Evolutionary conservation across 2,113 vertebrate genomes (phyloP).

Genomic region (Emydocephalus ijimae): DNA sequence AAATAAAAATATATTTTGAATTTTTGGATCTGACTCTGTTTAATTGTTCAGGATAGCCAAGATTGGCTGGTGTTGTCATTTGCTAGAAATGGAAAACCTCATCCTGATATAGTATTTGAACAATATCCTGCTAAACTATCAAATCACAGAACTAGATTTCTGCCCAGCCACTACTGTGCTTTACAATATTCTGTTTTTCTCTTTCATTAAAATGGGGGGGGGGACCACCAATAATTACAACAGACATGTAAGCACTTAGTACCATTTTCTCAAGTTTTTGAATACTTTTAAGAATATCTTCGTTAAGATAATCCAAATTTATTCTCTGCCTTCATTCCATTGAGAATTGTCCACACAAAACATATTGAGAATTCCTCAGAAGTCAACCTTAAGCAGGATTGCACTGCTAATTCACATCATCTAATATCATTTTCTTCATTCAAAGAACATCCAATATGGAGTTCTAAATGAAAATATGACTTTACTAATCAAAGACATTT

Average conservation of each 20-base stretch:
- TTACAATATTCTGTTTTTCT: neutral
- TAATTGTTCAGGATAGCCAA: neutral
- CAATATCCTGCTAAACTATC: neutral
- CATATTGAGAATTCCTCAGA: neutral
- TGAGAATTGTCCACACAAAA: neutral
- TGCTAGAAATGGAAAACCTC: neutral
- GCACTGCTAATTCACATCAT: neutral
- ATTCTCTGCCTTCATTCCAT: neutral
- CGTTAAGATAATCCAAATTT: neutral
- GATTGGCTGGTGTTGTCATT: neutral
- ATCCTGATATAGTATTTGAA: neutral
- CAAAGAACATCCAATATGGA: neutral
- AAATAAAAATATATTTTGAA: constrained; percentile 5
- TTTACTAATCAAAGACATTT: constrained; percentile 32
- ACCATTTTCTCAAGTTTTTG: neutral
- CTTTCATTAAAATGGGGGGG: neutral
- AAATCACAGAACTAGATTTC: constrained; percentile 16
- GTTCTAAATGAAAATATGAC: constrained; percentile 21
- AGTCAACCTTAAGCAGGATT: neutral
- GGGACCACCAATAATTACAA: neutral
- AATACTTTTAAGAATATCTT: neutral
- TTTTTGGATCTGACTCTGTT: neutral
- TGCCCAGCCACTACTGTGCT: neutral
- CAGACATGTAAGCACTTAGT: neutral
- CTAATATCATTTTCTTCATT: neutral